phyloP scores from a whole-genome alignment of 2,888 invertebrate species.

The Brenthis hecate region DNA sequence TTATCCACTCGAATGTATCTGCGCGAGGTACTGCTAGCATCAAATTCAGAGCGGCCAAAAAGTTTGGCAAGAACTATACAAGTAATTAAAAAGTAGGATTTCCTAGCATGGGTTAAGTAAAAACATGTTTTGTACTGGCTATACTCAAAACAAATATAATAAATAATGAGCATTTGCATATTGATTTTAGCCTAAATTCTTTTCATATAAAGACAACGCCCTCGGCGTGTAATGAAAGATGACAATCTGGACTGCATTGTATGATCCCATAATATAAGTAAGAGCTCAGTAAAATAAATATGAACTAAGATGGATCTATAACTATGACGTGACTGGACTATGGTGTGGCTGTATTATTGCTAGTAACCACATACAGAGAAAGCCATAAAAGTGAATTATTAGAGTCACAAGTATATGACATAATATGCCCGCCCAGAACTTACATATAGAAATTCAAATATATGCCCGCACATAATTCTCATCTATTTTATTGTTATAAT shows the following conservation, averaged over 20 bases:
- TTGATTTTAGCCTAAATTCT: slow-evolving; percentile 1
- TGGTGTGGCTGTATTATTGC: slow-evolving; percentile 48
- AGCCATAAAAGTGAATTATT: slow-evolving; percentile 54
- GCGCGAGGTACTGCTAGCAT: too few relatives aligned
- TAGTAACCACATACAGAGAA: slow-evolving; percentile 50
- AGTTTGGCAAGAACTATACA: too few relatives aligned
- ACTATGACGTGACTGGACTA: slow-evolving; percentile 46
- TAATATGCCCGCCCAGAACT: slow-evolving; percentile 54
- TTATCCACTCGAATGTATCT: too few relatives aligned
- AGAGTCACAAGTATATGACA: slow-evolving; percentile 61
- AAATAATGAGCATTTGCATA: background rate
- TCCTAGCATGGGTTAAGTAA: too few relatives aligned
- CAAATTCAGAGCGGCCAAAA: too few relatives aligned
- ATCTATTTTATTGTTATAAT: background rate
- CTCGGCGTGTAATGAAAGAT: too few relatives aligned
- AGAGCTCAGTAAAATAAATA: slow-evolving; percentile 31
- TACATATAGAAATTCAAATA: slow-evolving; percentile 42
- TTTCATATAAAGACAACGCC: background rate
- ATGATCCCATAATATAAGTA: too few relatives aligned
- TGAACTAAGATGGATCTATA: slow-evolving; percentile 23
- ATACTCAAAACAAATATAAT: background rate
- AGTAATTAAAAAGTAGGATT: too few relatives aligned
- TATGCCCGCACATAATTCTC: slow-evolving; percentile 2
- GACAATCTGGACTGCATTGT: too few relatives aligned
- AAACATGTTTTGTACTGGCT: slow-evolving; percentile 8